phyloP scores from a whole-genome alignment of 2,797 vertebrate species.

The Sebastes paucispinis region DNA sequence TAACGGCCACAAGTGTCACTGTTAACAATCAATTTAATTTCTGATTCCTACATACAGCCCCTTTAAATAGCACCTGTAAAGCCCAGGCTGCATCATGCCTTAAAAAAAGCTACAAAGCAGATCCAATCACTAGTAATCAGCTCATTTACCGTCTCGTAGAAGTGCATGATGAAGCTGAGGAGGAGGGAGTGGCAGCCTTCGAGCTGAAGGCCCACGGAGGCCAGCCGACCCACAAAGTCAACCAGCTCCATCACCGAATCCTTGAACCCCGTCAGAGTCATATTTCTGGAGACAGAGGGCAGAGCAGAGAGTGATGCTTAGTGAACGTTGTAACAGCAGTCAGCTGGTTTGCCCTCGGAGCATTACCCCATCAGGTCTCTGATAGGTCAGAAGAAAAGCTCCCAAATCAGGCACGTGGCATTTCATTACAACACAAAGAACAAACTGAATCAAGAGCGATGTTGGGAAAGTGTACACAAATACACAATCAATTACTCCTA shows the following conservation, averaged over 20 bases:
- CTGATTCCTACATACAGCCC: too few species aligned
- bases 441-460: constrained; percentile 15
- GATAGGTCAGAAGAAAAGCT: constrained; percentile 27
- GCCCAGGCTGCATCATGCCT: not conserved
- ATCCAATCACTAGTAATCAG: not conserved
- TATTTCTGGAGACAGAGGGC: constrained; percentile 80
- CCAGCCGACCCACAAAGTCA: constrained; percentile 86
- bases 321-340: not conserved
- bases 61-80: not conserved
- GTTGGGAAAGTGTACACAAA: constrained; percentile 1
- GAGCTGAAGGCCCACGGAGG: constrained; percentile 83
- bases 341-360: constrained; percentile 1
- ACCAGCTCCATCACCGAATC: constrained; percentile 87
- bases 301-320: constrained; percentile 12
- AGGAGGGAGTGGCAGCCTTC: constrained; percentile 86
- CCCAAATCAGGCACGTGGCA: constrained; percentile 23
- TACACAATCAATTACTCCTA: constrained; percentile 15
- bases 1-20: too few species aligned
- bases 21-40: too few species aligned
- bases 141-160: constrained; percentile 90
- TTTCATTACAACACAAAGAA: constrained; percentile 1
- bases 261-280: constrained; percentile 86
- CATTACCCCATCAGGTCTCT: constrained; percentile 16
- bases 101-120: not conserved
- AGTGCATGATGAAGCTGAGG: constrained; percentile 90